Conservation (phyloP, 2,888 invertebrate genomes). For the Synanthedon tipuliformis region DNA sequence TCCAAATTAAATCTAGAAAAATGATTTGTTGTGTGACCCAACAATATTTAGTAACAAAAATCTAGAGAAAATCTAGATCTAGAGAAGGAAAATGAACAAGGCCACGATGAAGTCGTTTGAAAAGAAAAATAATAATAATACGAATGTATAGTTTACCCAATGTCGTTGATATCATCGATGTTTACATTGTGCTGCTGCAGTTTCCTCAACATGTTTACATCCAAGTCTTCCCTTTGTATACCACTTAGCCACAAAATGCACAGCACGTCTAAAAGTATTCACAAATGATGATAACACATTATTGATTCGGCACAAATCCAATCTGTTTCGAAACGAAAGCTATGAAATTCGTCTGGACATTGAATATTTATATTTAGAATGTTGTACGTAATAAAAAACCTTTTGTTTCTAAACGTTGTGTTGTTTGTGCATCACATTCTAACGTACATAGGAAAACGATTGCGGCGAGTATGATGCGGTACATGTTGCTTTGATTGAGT, state of each 20-base stretch:
- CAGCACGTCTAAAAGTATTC: constrained; percentile 45
- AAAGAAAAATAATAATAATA: too few relatives aligned
- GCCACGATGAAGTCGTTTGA: too few relatives aligned
- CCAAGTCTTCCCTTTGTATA: constrained; percentile 51
- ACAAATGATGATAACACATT: not conserved
- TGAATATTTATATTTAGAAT: not conserved
- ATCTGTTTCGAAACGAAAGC: too few relatives aligned
- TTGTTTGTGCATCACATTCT: constrained; percentile 29
- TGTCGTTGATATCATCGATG: constrained; percentile 39
- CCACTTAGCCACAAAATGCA: constrained; percentile 55
- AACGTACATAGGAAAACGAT: constrained; percentile 60
- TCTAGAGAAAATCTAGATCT: too few relatives aligned
- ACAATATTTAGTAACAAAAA: too few relatives aligned
- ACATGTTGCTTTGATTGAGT: constrained; percentile 39
- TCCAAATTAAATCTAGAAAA: too few relatives aligned
- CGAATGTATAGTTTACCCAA: constrained; percentile 3
- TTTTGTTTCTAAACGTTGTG: constrained; percentile 49
- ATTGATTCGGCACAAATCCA: not conserved
- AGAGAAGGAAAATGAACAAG: too few relatives aligned
- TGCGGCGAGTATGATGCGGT: constrained; percentile 38
- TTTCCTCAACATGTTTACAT: constrained; percentile 37
- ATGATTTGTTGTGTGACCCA: too few relatives aligned
- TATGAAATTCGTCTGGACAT: too few relatives aligned
- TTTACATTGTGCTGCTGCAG: constrained; percentile 44
- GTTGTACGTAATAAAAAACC: constrained; percentile 31